Conservation (phyloP, 2,113 vertebrate species). For the Opisthocomus hoazin region DNA sequence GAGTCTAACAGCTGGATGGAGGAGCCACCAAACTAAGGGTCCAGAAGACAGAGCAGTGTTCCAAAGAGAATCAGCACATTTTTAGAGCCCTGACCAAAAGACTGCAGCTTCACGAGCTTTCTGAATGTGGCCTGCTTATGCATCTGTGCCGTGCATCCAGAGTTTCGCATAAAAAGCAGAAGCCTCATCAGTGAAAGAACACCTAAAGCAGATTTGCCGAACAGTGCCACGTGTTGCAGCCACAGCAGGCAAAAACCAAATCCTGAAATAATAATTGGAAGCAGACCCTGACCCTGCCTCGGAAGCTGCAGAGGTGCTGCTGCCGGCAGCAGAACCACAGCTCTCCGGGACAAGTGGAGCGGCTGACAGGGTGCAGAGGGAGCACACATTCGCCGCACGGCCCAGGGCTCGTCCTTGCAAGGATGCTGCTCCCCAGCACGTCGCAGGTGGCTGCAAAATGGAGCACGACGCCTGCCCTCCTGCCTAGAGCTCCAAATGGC, state of each 20-base stretch:
- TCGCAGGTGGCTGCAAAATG: background rate
- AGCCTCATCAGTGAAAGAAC: background rate
- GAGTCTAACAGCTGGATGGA: background rate
- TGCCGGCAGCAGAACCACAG: background rate
- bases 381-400: accelerated
- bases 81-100: background rate
- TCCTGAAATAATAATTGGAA: background rate
- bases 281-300: background rate
- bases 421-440: background rate
- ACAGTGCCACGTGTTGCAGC: background rate
- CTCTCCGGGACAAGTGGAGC: accelerated
- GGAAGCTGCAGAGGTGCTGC: background rate
- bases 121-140: background rate
- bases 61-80: background rate
- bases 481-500: accelerated
- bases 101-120: background rate
- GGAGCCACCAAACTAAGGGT: background rate
- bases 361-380: background rate
- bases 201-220: background rate
- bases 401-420: background rate
- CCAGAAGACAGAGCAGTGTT: background rate
- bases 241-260: background rate
- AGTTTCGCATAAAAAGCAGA: background rate
- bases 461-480: accelerated
- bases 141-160: background rate